A percentile compares a stretch with the other conserved stretches of the same genome.
phyloP scores from a whole-genome alignment of 2,113 vertebrate genomes.

The Thermophis baileyi region DNA sequence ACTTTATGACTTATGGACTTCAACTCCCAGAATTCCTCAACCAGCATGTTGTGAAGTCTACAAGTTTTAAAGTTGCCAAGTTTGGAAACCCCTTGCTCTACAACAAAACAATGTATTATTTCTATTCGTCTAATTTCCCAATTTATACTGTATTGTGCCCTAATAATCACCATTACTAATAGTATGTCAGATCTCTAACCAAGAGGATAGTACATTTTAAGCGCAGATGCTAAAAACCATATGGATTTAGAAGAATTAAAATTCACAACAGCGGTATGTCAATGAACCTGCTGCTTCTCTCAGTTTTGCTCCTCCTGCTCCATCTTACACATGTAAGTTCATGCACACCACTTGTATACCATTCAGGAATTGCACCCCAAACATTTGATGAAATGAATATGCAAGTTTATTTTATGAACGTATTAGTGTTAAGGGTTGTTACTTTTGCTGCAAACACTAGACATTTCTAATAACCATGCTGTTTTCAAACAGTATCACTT shows the following conservation, averaged over 20 bases:
- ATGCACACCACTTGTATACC: neutral
- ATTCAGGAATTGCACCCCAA: neutral
- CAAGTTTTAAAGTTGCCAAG: neutral
- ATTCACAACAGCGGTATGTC: neutral
- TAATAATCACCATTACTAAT: too few relatives aligned
- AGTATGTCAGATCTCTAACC: neutral
- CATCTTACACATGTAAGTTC: neutral
- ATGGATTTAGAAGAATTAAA: neutral
- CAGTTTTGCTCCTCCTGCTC: neutral
- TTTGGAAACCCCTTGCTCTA: neutral
- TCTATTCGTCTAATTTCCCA: neutral
- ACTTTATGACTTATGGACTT: neutral
- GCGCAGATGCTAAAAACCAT: neutral
- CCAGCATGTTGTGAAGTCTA: neutral
- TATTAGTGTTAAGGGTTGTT: neutral
- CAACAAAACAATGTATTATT: neutral
- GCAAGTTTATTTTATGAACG: neutral
- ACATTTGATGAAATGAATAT: neutral
- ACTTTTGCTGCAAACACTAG: neutral
- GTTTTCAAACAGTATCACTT: neutral
- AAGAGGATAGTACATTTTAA: neutral
- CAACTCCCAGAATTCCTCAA: neutral
- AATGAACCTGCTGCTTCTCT: neutral
- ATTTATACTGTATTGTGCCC: neutral
- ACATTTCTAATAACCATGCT: neutral